Conservation (phyloP, 2,113 vertebrate genomes). For the Clarias magur region DNA sequence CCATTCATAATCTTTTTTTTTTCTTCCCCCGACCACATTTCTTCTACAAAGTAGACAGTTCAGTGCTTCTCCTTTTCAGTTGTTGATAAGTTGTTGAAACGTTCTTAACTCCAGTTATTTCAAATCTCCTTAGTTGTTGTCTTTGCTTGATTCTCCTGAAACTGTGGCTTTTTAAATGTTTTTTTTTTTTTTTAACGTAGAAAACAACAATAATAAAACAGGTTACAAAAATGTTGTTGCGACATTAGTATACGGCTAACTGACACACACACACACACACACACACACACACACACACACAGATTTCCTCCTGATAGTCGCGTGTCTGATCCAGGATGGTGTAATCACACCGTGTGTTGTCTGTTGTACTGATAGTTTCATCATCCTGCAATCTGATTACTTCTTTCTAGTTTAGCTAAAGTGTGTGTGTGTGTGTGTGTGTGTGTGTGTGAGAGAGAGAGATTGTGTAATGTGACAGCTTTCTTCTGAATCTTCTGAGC, state of each 20-base stretch:
- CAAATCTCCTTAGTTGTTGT: too few species aligned
- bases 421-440: constrained; percentile 7
- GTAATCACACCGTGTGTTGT: not conserved
- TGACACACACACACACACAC: not conserved
- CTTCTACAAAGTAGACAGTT: too few species aligned
- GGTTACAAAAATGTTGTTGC: not conserved
- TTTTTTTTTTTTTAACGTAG: too few species aligned
- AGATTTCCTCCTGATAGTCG: not conserved
- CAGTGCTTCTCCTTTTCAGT: too few species aligned
- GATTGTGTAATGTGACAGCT: not conserved
- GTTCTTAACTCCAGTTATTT: too few species aligned
- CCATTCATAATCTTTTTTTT: too few species aligned
- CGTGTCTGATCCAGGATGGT: not conserved
- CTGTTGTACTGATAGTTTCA: constrained; percentile 22
- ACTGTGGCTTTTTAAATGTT: too few species aligned
- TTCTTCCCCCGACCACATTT: too few species aligned
- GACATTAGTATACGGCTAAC: not conserved
- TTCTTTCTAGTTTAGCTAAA: constrained; percentile 15
- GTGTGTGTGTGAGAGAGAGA: not conserved
- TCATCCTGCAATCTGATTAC: constrained; percentile 27
- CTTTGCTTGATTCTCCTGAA: too few species aligned
- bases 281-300: constrained; percentile 7
- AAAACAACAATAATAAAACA: not conserved
- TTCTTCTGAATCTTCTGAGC: constrained; percentile 8
- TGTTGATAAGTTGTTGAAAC: too few species aligned